Percentiles rank a stretch among this genome's conserved stretches.
phyloP scores from a whole-genome alignment of 2,797 vertebrate species.

The Anableps anableps region DNA sequence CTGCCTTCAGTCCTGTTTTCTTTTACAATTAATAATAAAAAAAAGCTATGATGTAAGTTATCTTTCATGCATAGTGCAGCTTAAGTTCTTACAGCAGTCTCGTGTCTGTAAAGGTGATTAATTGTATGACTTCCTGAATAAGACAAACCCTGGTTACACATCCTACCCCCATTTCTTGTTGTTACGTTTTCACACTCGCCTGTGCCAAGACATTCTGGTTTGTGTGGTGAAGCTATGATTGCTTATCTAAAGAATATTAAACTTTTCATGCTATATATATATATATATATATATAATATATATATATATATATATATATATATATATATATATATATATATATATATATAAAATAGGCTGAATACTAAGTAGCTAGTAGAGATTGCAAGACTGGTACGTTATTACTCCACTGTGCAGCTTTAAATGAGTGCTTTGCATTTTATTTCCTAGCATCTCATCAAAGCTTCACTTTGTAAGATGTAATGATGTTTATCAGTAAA shows the following conservation, averaged over 20 bases:
- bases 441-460: not conserved
- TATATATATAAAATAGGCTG: slow-evolving; percentile 25
- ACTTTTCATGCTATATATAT: slow-evolving; percentile 35
- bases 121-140: slow-evolving; percentile 28
- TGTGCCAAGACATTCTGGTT: slow-evolving; percentile 38
- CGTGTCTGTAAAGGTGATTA: slow-evolving; percentile 11
- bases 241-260: slow-evolving; percentile 56
- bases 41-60: slow-evolving; percentile 4
- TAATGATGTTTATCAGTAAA: not conserved
- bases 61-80: not conserved
- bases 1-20: slow-evolving; percentile 4
- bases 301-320: slow-evolving; percentile 26
- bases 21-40: not conserved
- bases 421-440: not conserved
- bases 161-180: slow-evolving; percentile 7
- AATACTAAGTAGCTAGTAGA: slow-evolving; percentile 25
- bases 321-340: slow-evolving; percentile 20
- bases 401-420: not conserved
- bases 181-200: slow-evolving; percentile 30
- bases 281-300: no score
- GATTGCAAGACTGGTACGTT: slow-evolving; percentile 18
- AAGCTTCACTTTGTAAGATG: not conserved
- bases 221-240: slow-evolving; percentile 45
- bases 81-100: slow-evolving; percentile 7
- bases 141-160: not conserved